These are phyloP conservation scores for Drosophila truncata DNA, from an alignment of 1,140 invertebrate genomes.

Conservation along the genomic window DNA sequence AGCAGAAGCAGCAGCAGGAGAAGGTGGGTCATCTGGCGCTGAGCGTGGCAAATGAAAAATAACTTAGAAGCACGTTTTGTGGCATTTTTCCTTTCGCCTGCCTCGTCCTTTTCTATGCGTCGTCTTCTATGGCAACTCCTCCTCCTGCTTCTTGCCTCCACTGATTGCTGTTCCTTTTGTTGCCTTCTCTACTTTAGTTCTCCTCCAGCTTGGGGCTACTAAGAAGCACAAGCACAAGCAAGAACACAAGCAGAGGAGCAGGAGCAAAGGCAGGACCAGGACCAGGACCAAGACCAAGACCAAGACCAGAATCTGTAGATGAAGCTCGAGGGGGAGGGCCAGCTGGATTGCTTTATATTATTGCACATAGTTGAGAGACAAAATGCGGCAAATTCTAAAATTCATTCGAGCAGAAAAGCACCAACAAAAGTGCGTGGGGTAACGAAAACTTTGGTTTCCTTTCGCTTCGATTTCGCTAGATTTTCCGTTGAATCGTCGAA, in stretches of 20 bases:
- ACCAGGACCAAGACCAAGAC: not conserved
- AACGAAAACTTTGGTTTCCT: constrained; percentile 52
- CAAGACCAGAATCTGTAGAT: not conserved
- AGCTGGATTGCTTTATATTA: constrained; percentile 52
- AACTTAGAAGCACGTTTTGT: constrained; percentile 83
- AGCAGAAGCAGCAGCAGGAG: not conserved
- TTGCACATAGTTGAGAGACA: constrained; percentile 69
- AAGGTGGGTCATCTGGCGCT: constrained; percentile 39
- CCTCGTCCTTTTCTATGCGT: constrained; percentile 48
- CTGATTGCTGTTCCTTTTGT: constrained; percentile 32
- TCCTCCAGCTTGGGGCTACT: constrained; percentile 16
- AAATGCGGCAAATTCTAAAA: constrained; percentile 73
- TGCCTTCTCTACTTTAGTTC: constrained; percentile 32
- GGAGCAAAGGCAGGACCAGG: not conserved
- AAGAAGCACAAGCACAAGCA: not conserved
- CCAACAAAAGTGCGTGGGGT: constrained; percentile 20
- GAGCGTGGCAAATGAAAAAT: constrained; percentile 77
- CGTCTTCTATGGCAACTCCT: constrained; percentile 31
- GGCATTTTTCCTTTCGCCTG: constrained; percentile 64
- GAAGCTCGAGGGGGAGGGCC: not conserved
- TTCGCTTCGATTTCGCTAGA: constrained; percentile 40
- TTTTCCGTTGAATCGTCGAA: constrained; percentile 16
- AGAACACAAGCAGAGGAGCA: not conserved
- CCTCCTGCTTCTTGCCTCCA: constrained; percentile 8
- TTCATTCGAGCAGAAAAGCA: constrained; percentile 64